A percentile compares a stretch with the other conserved stretches of the same genome.
Conservation (phyloP, 2,113 vertebrate genomes). For the Ictalurus punctatus region DNA sequence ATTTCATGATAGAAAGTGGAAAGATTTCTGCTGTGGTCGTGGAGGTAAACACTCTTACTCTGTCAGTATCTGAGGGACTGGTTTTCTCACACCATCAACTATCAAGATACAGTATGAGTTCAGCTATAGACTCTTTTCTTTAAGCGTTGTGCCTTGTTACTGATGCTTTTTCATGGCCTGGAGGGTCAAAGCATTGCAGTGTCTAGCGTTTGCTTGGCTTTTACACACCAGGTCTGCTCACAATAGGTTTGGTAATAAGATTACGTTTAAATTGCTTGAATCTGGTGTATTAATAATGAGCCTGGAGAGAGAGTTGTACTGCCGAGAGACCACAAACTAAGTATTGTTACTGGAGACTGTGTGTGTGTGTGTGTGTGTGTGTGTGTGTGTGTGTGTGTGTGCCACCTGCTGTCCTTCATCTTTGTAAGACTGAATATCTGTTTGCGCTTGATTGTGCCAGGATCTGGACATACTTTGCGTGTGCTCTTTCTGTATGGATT, state of each 20-base stretch:
- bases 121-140: neutral
- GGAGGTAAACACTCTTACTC: neutral
- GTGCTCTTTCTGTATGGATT: neutral
- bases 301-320: neutral
- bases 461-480: neutral
- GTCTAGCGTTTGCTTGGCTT: neutral
- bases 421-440: neutral
- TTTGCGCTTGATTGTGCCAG: neutral
- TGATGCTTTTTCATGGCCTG: neutral
- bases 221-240: neutral
- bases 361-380: neutral
- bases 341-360: neutral
- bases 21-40: neutral
- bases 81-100: slow-evolving; percentile 24
- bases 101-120: neutral
- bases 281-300: neutral
- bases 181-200: neutral
- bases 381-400: neutral
- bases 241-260: neutral
- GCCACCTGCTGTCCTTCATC: neutral
- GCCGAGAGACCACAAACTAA: neutral
- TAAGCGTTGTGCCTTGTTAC: neutral
- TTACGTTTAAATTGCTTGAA: neutral
- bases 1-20: slow-evolving; percentile 32
- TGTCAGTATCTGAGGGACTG: slow-evolving; percentile 10